A percentile compares a stretch with the other conserved stretches of the same genome.
phyloP scores from a whole-genome alignment of 2,113 vertebrate genomes.

The Halcyon malimbica region DNA sequence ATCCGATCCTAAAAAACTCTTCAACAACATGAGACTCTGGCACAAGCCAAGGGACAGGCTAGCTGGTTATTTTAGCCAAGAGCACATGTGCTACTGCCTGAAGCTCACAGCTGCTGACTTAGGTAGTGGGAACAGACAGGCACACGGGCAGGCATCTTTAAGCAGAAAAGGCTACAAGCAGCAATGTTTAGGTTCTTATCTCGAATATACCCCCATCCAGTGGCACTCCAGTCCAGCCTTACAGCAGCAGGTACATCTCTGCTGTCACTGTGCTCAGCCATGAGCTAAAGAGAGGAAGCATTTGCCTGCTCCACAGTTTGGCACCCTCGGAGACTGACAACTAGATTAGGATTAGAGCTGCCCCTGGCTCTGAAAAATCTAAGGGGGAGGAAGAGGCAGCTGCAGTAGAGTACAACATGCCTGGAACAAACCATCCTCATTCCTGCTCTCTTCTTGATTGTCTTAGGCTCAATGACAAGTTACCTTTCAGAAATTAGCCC shows the following conservation, averaged over 20 bases:
- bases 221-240: neutral
- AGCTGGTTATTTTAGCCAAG: slow-evolving; percentile 60
- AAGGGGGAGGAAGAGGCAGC: neutral
- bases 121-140: neutral
- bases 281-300: neutral
- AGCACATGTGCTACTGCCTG: slow-evolving; percentile 51
- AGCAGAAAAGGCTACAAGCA: slow-evolving; percentile 3
- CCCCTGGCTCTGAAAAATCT: neutral
- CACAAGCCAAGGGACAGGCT: slow-evolving; percentile 30
- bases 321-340: neutral
- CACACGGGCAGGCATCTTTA: neutral
- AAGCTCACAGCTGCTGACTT: slow-evolving; percentile 60
- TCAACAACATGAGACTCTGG: slow-evolving; percentile 39
- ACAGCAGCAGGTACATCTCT: neutral
- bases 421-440: neutral
- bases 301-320: neutral
- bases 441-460: neutral
- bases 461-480: neutral
- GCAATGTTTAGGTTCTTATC: neutral
- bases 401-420: neutral
- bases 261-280: neutral
- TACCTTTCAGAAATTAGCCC: neutral
- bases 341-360: neutral
- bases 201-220: neutral
- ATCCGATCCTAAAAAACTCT: slow-evolving; percentile 20